Conservation (phyloP, 2,888 invertebrate species). For the Diachrysia chrysitis region DNA sequence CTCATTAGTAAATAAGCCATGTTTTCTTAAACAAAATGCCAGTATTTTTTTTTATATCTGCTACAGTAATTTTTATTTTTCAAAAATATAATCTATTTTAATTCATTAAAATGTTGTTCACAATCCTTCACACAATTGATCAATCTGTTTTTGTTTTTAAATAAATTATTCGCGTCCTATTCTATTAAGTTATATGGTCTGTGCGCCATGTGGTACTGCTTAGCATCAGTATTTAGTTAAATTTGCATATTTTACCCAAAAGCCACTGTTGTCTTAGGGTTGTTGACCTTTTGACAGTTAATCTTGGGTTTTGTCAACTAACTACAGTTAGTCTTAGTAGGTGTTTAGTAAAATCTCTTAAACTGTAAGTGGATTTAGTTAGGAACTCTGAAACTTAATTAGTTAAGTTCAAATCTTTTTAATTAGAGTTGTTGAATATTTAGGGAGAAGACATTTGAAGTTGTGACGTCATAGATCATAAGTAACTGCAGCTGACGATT, state of each 20-base stretch:
- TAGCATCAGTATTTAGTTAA: constrained; percentile 58
- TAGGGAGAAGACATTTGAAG: background rate
- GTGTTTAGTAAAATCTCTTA: constrained; percentile 27
- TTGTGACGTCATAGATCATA: background rate
- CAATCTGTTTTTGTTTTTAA: too few relatives aligned
- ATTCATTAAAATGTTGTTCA: too few relatives aligned
- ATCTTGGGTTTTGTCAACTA: constrained; percentile 28
- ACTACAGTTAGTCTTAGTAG: constrained; percentile 35
- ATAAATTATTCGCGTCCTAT: background rate
- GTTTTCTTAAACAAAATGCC: too few relatives aligned
- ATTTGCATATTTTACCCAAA: constrained; percentile 58
- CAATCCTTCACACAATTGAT: too few relatives aligned
- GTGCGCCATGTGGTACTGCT: constrained; percentile 49
- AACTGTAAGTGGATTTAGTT: constrained; percentile 25
- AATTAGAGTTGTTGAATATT: background rate
- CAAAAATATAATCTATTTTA: too few relatives aligned
- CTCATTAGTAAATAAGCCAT: too few relatives aligned
- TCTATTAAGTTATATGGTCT: constrained; percentile 34
- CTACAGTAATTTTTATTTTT: too few relatives aligned
- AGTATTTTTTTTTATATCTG: too few relatives aligned
- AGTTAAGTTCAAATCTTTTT: constrained; percentile 4
- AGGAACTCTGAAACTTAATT: constrained; percentile 13
- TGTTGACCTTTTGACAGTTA: constrained; percentile 60
- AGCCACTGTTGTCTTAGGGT: constrained; percentile 58
- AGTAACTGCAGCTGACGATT: too few relatives aligned